Evolutionary conservation across 2,113 vertebrate species (phyloP).

Genomic region (Chionis minor): DNA sequence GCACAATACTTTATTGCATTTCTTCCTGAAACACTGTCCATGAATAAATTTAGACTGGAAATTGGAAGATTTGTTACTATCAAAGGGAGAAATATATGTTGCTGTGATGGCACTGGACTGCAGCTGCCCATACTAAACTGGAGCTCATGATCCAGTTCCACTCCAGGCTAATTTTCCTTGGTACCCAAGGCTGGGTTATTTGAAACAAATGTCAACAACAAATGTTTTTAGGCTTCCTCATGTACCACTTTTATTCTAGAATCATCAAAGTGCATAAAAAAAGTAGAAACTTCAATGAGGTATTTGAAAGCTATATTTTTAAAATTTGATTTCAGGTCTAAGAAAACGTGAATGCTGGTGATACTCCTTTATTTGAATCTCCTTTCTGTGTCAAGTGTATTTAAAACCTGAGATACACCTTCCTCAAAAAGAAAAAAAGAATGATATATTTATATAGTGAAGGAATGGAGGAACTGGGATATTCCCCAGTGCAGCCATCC

Average conservation of each 20-base stretch:
- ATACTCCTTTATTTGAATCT: background rate
- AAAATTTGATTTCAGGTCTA: background rate
- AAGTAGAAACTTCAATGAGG: background rate
- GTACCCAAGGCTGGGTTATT: background rate
- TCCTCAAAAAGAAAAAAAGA: background rate
- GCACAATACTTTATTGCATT: conserved; percentile 42
- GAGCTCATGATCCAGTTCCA: background rate
- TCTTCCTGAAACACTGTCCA: conserved; percentile 11
- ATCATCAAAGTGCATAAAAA: background rate
- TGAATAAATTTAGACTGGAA: conserved; percentile 53
- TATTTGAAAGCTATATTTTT: background rate
- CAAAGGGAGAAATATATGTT: background rate
- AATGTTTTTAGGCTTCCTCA: background rate
- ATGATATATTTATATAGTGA: background rate
- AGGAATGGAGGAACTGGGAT: background rate
- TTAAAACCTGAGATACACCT: background rate
- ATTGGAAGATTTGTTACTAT: background rate
- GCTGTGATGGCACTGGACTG: background rate
- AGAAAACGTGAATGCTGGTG: background rate
- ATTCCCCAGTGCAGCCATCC: background rate
- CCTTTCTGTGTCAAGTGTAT: background rate
- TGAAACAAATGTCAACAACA: background rate
- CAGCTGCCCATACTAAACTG: background rate
- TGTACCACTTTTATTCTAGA: background rate
- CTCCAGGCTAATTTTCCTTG: background rate